phyloP scores from a whole-genome alignment of 2,113 vertebrate genomes.

The Archocentrus centrarchus region DNA sequence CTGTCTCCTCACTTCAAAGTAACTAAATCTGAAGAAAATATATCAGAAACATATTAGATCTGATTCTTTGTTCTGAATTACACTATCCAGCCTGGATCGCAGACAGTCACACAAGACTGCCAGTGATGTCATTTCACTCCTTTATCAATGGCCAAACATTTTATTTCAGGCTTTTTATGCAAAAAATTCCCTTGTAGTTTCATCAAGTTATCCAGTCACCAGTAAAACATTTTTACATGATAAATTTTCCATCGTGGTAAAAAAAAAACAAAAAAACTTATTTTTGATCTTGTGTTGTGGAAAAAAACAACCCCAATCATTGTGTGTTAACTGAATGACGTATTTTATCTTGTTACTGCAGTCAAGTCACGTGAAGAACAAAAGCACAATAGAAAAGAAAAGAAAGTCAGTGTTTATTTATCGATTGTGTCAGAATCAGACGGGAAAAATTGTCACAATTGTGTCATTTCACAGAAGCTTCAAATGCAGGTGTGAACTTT shows the following conservation, averaged over 20 bases:
- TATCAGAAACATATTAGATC: neutral
- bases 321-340: neutral
- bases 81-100: neutral
- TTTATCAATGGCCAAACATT: neutral
- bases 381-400: neutral
- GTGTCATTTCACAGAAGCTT: neutral
- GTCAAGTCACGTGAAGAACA: neutral
- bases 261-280: neutral
- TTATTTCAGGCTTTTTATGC: neutral
- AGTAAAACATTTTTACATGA: neutral
- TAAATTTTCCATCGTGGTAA: neutral
- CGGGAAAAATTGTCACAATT: neutral
- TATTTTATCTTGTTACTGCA: neutral
- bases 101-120: neutral
- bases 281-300: neutral
- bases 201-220: neutral
- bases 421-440: neutral
- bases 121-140: neutral
- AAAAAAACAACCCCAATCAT: neutral
- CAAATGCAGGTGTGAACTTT: conserved; percentile 13
- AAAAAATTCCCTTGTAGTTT: neutral
- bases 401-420: neutral
- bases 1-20: neutral
- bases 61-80: neutral
- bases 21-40: neutral